phyloP scores from a whole-genome alignment of 2,888 invertebrate genomes.

The Sipha maydis region DNA sequence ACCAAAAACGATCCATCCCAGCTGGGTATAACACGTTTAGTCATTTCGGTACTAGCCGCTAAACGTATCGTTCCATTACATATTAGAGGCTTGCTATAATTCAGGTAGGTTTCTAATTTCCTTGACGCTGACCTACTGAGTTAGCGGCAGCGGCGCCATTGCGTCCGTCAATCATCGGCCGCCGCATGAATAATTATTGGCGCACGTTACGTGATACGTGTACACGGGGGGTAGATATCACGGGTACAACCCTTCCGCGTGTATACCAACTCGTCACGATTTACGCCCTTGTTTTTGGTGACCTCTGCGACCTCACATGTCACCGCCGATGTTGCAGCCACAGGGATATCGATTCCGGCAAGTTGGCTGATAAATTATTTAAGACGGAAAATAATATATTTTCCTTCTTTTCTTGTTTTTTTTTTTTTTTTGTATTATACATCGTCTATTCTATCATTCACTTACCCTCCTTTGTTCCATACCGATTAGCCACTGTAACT shows the following conservation, averaged over 20 bases:
- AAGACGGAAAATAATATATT: constrained; percentile 7
- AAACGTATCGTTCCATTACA: not conserved
- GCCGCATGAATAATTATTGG: constrained; percentile 33
- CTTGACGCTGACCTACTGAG: not conserved
- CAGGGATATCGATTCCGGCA: constrained; percentile 25
- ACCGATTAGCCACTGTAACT: not conserved
- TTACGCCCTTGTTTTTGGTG: constrained; percentile 43
- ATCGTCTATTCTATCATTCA: not conserved
- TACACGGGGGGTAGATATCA: not conserved
- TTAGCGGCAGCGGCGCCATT: not conserved
- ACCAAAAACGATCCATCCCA: no score
- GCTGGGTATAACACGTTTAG: no score
- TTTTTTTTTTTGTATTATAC: not conserved
- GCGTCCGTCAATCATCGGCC: constrained; percentile 42
- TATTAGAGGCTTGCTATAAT: not conserved
- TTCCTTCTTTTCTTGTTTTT: not conserved
- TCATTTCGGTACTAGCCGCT: not conserved
- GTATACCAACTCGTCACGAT: constrained; percentile 38
- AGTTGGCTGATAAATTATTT: constrained; percentile 49
- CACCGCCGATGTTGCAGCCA: not conserved
- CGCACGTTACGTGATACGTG: constrained; percentile 31
- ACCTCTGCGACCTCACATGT: constrained; percentile 43
- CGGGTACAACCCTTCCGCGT: constrained; percentile 10
- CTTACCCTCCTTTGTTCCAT: not conserved
- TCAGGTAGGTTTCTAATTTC: not conserved